These are phyloP conservation scores for Cyanocitta stelleri DNA, from an alignment of 2,113 vertebrate genomes.

Conservation along the genomic window DNA sequence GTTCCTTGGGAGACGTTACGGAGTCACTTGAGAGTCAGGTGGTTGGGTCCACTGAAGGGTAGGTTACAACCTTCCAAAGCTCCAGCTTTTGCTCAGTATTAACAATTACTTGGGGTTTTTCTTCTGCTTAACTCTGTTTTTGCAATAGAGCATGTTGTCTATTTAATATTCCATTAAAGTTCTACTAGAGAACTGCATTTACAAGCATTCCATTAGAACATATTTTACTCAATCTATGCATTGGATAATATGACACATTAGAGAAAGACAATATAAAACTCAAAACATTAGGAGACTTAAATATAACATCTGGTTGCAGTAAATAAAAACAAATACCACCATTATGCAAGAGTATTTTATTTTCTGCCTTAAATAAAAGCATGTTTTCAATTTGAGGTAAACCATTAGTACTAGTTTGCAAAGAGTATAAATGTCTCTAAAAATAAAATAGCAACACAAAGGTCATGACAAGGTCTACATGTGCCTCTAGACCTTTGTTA, in stretches of 20 bases:
- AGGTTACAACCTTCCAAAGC: neutral
- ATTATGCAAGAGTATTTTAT: slow-evolving; percentile 68
- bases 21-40: neutral
- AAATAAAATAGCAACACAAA: neutral
- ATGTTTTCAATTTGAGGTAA: slow-evolving; percentile 67
- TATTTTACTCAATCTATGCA: neutral
- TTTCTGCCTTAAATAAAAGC: slow-evolving; percentile 58
- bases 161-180: neutral
- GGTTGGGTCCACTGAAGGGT: neutral
- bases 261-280: neutral
- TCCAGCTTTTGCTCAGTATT: neutral
- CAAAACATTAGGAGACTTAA: neutral
- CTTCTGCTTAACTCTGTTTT: neutral
- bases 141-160: neutral
- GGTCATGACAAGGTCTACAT: neutral
- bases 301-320: neutral
- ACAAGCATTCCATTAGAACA: neutral
- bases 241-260: neutral
- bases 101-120: neutral
- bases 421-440: slow-evolving; percentile 54
- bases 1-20: fast-evolving
- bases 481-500: slow-evolving; percentile 28
- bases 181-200: neutral
- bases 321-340: neutral
- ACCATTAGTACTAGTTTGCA: slow-evolving; percentile 62